Percentiles rank a stretch among this genome's conserved stretches.
phyloP scores from a whole-genome alignment of 2,888 invertebrate species.

The Syrphus vitripennis region DNA sequence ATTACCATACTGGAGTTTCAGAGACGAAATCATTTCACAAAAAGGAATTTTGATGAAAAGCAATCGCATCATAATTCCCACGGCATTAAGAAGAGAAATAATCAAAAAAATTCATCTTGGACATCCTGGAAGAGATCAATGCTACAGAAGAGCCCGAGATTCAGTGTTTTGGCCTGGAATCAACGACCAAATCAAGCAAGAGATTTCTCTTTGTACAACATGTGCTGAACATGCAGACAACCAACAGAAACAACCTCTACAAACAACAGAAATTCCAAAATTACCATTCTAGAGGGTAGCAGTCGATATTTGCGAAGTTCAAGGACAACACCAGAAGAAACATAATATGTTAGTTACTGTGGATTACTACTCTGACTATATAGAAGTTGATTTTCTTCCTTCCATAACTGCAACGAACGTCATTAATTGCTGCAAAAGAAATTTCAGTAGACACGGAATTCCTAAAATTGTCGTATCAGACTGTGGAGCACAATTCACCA shows the following conservation, averaged over 20 bases:
- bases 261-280: too few relatives aligned
- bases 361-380: not conserved
- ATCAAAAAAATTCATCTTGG: not conserved
- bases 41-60: not conserved
- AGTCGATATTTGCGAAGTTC: not conserved
- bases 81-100: not conserved
- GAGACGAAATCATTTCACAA: not conserved
- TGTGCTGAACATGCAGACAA: too few relatives aligned
- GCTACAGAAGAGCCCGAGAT: not conserved
- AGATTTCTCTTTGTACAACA: too few relatives aligned
- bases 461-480: too few relatives aligned
- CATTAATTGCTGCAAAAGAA: constrained; percentile 2
- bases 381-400: not conserved
- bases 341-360: not conserved
- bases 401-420: not conserved
- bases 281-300: too few relatives aligned
- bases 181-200: not conserved
- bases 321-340: constrained; percentile 1
- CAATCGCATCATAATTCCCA: not conserved
- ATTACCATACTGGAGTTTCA: not conserved
- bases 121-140: not conserved
- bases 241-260: too few relatives aligned
- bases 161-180: not conserved
- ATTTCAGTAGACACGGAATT: not conserved
- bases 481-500: too few relatives aligned